These are phyloP conservation scores for Pipistrellus pygmaeus DNA, from an alignment of 2,797 vertebrate genomes.

Conservation along the genomic window DNA sequence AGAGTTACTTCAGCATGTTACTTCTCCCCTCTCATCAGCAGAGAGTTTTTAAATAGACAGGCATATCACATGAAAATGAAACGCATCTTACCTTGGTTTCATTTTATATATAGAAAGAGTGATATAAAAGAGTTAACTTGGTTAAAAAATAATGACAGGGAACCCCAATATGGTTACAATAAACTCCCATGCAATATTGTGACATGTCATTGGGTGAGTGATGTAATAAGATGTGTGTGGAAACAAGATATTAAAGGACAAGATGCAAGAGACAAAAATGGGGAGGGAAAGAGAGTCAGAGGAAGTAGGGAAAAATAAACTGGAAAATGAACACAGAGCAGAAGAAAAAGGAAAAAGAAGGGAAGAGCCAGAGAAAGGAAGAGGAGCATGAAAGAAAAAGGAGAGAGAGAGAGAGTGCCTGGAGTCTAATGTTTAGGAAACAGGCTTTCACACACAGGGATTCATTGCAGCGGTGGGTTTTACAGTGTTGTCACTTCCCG, in stretches of 20 bases:
- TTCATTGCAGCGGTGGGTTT: constrained; percentile 39
- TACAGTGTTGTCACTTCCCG: not conserved
- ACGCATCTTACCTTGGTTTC: constrained; percentile 24
- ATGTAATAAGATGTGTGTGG: not conserved
- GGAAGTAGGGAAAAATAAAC: not conserved
- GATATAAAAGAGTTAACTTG: constrained; percentile 20
- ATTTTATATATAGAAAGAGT: constrained; percentile 12
- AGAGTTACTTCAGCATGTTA: constrained; percentile 22
- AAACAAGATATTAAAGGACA: not conserved
- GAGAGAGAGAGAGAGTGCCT: too few relatives aligned
- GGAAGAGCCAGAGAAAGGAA: not conserved
- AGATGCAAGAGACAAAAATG: not conserved
- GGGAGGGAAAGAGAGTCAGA: not conserved
- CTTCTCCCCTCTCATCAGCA: not conserved
- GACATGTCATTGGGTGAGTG: not conserved
- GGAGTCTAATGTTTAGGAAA: not conserved
- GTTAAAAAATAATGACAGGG: constrained; percentile 14
- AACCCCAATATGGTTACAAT: not conserved
- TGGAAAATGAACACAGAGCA: not conserved
- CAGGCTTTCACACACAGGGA: not conserved
- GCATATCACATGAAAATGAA: not conserved
- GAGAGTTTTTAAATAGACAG: constrained; percentile 39
- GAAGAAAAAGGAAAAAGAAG: not conserved
- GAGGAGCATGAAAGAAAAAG: not conserved
- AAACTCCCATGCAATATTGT: not conserved